Base-by-base conservation (phyloP, 1,140 invertebrate genomes). In the Parasteatoda tepidariorum region DNA sequence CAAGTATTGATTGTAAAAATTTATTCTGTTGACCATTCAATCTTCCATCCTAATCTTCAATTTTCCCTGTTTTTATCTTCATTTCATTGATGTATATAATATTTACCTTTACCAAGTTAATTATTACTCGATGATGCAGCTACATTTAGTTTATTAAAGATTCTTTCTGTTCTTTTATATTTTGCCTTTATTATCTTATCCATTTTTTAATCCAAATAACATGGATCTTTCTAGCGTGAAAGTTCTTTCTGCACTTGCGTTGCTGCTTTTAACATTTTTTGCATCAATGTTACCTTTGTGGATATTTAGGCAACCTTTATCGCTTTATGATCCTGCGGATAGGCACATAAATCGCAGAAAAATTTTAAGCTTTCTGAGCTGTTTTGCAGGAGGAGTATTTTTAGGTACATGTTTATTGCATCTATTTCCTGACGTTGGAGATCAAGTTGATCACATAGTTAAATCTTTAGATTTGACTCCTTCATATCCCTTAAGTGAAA, bases 381-480 rank as follows among this genome's bases (percentile, higher is more conserved):
- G 92, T 85, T 95, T 95, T 85, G 95, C 95, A 28, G 95, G 93
- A 3, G 95, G 96, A 0, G 94, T 97, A 7, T 91, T 97, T 33
- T 88, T 97, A 22, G 94, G 94, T 0, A 96, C 95, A 0, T 93
- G 94, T 26, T 88, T 95, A 48, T 89, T 95, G 3, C 95, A 97
- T 88, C 94, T 97, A 89, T 89, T 97, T 54, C 95, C 95, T 22
- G 95, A 97, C 89, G 92, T 94, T 0, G 91, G 92, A 75, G 94
- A 95, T 68, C 48, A 86, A 83, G 66, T 87, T 73, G 64, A 57
- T 34, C 33, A 30, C 24, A 57, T 81, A 1, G 64, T 74, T 22
- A 71, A 86, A 41, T 34, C 26, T 11, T 31, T 87, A 26, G 86
- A 88, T 68, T 84, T 89, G 18, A 41, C 85, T 5, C 86, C 88